Conservation (phyloP, 2,113 vertebrate genomes). For the Chionis minor region DNA sequence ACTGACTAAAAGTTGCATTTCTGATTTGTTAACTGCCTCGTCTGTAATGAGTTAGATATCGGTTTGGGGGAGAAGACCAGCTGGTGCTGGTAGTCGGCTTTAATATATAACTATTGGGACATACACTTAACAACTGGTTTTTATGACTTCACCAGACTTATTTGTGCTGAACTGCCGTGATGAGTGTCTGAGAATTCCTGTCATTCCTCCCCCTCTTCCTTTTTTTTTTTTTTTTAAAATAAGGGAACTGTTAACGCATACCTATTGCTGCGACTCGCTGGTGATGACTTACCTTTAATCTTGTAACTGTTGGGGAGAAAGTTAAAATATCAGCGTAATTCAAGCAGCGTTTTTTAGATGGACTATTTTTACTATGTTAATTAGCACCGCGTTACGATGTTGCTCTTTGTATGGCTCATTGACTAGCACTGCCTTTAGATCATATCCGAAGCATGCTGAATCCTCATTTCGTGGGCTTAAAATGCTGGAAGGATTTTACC, state of each 20-base stretch:
- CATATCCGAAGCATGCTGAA: neutral
- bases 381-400: neutral
- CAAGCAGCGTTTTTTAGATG: neutral
- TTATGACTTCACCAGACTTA: neutral
- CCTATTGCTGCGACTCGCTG: neutral
- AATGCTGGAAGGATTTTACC: constrained; percentile 8
- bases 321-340: constrained; percentile 46
- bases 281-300: neutral
- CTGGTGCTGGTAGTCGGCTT: neutral
- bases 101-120: neutral
- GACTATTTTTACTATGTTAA: constrained; percentile 1
- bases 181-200: neutral
- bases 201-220: neutral
- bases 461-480: neutral
- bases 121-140: neutral
- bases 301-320: neutral
- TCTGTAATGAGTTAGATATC: neutral
- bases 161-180: neutral
- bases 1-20: neutral
- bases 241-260: neutral
- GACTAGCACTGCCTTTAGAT: neutral
- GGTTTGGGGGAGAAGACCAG: neutral
- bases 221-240: neutral
- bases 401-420: neutral
- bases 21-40: neutral